These are phyloP conservation scores for Macrosoma leucophasiata DNA, from an alignment of 2,888 invertebrate species.

Conservation along the genomic window DNA sequence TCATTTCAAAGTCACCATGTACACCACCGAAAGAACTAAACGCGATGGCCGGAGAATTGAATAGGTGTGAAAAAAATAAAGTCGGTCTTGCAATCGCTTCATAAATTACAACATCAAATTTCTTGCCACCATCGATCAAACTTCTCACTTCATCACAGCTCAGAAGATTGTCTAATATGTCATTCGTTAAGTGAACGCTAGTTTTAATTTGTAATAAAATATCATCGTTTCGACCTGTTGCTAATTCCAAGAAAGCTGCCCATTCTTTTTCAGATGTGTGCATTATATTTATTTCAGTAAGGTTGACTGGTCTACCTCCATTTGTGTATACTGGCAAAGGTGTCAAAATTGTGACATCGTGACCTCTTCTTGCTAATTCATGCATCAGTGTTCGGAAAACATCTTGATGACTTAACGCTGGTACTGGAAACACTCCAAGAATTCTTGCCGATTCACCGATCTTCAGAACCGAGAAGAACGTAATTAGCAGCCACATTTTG, in stretches of 20 bases:
- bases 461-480: too few relatives aligned
- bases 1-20: constrained; percentile 15
- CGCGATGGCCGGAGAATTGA: constrained; percentile 32
- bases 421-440: constrained; percentile 13
- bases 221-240: too few relatives aligned
- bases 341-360: constrained; percentile 16
- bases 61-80: constrained; percentile 28
- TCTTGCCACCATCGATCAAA: too few relatives aligned
- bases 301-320: background rate
- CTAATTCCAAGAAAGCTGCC: too few relatives aligned
- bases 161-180: too few relatives aligned
- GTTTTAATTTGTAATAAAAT: too few relatives aligned
- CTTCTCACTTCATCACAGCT: too few relatives aligned
- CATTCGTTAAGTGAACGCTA: too few relatives aligned
- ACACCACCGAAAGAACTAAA: constrained; percentile 34
- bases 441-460: constrained; percentile 18
- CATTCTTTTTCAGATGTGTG: too few relatives aligned
- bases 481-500: too few relatives aligned
- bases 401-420: constrained; percentile 17
- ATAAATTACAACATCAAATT: constrained; percentile 35
- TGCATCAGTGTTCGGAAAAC: constrained; percentile 13
- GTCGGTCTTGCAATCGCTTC: constrained; percentile 29
- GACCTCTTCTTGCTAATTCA: constrained; percentile 13
- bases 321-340: constrained; percentile 12
- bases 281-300: constrained; percentile 4